Evolutionary conservation across 2,113 vertebrate genomes (phyloP), one percentile per base, ranked within the genome.

Genomic region (Jaculus jaculus): DNA sequence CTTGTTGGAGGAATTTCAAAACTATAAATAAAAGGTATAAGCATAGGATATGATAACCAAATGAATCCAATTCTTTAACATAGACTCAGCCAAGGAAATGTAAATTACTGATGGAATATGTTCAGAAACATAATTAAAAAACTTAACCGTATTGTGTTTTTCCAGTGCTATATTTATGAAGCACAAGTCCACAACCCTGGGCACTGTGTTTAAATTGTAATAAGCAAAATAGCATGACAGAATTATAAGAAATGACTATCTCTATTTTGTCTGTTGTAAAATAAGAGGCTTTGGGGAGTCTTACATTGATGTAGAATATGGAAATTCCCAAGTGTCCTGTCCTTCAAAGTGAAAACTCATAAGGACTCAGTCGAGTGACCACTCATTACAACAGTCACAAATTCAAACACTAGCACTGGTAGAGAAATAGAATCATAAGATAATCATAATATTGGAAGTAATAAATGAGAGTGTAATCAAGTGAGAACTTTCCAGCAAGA

Each of bases 391-490:
- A 34, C 1, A 87, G 23, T 89, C 30, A 94, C 72, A 51, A 37
- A 77, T 51, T 8, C 7, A 42, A 54, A 16, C 13, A 60, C 3
- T 54, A 37, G 10, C 4, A 86, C 82, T 3, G 54, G 7, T 69
- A 17, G 39, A 82, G 37, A 90, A 79, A 23, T 83, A 79, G 82
- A 51, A 63, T 1, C 15, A 82, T 1, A 63, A 66, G 60, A 79
- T 51, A 77, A 18, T 34, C 23, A 89, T 51, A 65, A 17, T 3
- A 79, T 1, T 91, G 4, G 82, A 54, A 89, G 73, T 73, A 1
- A 73, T 90, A 93, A 74, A 2, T 42, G 12, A 89, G 12, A 94
- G 34, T 65, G 37, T 61, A 94, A 81, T 60, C 24, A 95, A 71
- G 34, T 66, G 13, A 75, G 80, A n/a, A 13, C 13, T 65, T 78